Evolutionary conservation across 2,797 vertebrate genomes (phyloP).

Genomic region (Halcyon leucocephala): DNA sequence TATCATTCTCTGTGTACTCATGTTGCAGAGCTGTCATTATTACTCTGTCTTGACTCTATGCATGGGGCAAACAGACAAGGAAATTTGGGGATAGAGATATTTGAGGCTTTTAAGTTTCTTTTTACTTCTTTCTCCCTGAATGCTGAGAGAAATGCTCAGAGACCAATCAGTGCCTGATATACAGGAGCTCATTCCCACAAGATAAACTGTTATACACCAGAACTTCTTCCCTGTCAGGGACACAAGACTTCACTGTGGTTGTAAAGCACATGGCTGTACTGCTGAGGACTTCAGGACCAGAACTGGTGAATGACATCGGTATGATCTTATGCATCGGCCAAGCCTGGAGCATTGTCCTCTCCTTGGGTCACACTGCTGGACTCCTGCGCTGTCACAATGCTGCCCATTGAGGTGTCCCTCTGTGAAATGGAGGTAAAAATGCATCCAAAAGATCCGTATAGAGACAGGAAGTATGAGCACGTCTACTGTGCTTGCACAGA

Average conservation of each 20-base stretch:
- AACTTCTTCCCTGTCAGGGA: not conserved
- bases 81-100: too few species aligned
- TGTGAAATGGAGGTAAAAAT: not conserved
- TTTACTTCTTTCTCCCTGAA: too few species aligned
- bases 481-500: not conserved
- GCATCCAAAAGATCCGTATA: not conserved
- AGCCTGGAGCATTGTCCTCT: not conserved
- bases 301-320: not conserved
- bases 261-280: not conserved
- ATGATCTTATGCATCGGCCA: not conserved
- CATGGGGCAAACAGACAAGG: too few species aligned
- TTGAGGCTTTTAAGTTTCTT: too few species aligned
- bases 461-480: not conserved
- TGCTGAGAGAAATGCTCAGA: too few species aligned
- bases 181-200: not conserved
- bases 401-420: not conserved
- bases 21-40: too few species aligned
- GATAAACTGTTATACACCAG: not conserved
- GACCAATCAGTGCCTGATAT: not conserved
- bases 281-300: not conserved
- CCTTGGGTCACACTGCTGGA: not conserved
- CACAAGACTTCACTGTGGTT: not conserved
- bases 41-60: too few species aligned
- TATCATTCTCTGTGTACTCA: too few species aligned
- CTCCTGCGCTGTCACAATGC: not conserved